phyloP scores from a whole-genome alignment of 2,797 vertebrate species.

The Sebastes paucispinis region DNA sequence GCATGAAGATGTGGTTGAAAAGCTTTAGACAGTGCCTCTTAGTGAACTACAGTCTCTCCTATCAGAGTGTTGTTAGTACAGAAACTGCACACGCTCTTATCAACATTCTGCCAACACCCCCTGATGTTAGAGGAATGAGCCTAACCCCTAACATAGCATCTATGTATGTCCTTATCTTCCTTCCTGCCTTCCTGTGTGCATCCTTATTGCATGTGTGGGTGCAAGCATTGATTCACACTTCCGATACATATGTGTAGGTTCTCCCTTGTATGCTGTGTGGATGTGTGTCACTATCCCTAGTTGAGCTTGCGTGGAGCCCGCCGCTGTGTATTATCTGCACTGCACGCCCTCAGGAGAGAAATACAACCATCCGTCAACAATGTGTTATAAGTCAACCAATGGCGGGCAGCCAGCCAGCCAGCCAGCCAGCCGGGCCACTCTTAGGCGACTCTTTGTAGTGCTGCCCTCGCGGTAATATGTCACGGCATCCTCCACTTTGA shows the following conservation, averaged over 20 bases:
- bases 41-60: not conserved
- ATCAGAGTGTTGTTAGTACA: not conserved
- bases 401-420: conserved; percentile 30
- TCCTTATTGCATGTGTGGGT: conserved; percentile 7
- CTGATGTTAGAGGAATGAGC: not conserved
- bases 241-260: conserved; percentile 5
- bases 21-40: conserved; percentile 4
- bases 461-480: conserved; percentile 65
- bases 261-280: not conserved
- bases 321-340: not conserved
- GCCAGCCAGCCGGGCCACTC: conserved; percentile 44
- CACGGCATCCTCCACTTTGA: conserved; percentile 63
- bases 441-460: conserved; percentile 63
- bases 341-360: conserved; percentile 29
- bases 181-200: not conserved
- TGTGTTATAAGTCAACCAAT: conserved; percentile 48
- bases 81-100: conserved; percentile 10
- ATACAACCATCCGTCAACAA: conserved; percentile 48
- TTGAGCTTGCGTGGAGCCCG: not conserved
- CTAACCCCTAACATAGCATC: not conserved
- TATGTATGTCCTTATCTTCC: conserved; percentile 13
- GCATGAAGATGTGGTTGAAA: not conserved
- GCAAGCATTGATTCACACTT: not conserved
- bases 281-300: conserved; percentile 28
- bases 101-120: not conserved